Base-by-base conservation (phyloP, 2,113 vertebrate species). In the Chascanopsetta lugubris region DNA sequence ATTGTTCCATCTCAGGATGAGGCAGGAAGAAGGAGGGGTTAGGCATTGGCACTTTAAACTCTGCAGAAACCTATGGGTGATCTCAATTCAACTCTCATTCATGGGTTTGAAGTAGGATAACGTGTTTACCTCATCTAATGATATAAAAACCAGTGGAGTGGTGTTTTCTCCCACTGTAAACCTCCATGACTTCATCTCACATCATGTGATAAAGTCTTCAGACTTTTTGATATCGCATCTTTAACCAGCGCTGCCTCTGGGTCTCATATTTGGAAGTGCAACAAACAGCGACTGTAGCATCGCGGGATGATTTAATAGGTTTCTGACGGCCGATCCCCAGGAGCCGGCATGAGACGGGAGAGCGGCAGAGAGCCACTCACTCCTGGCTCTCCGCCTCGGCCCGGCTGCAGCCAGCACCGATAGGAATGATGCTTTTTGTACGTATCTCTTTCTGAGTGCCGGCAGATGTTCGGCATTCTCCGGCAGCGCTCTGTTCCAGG, bases 381-480 rank as follows among this genome's bases (percentile, higher is more conserved):
- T 51, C 59, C 77, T 79, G 78, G 82, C 82, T 83, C 73, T 79
- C 46, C 77, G 80, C 51, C 69, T 80, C 80, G 70, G 80, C 84
- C 85, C 64, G 46, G 50, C 70, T 82, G 70, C 61, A 81, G 43
- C 86, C 64, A 75, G 70, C 56, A 66, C 68, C 75, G 82, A 90
- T 82, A 82, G 88, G 78, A 87, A 82, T 84, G 72, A 88, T 89
- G 73, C 40, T 86, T 89, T 89, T 83, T 87, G 75, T 88, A 82
- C 79, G 80, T 85, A 83, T 84, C 76, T 80, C 56, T 83, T 50
- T 89, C 72, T 72, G 82, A 89, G 88, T 84, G 77, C 83, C 58
- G 77, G 89, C 90, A 92, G 90, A 93, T 92, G 91, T 91, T 92
- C 76, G 22, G 63, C 85, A 87, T 91, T 89, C 85, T 89, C 86